Evolutionary conservation across 2,888 invertebrate species (phyloP), one percentile per base, ranked within the genome.

Genomic region (Sabatieria punctata): DNA sequence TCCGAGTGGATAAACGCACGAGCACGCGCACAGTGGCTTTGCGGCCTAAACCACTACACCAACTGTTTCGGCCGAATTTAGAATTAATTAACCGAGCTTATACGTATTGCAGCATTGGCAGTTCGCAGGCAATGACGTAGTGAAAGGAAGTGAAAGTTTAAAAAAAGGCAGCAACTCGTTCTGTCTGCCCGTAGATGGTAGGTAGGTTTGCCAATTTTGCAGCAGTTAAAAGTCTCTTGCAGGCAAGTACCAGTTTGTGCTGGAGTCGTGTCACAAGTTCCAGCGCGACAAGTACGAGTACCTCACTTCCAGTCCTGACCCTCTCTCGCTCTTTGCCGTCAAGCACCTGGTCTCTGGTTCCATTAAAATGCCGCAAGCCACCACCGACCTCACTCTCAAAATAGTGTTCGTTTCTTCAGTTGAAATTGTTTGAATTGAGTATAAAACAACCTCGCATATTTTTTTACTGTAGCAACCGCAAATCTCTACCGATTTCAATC

Each of bases 201-300:
- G n/a, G n/a, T n/a, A n/a, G n/a, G n/a, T n/a, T n/a, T n/a, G n/a
- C n/a, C n/a, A n/a, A n/a, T n/a, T n/a, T n/a, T n/a, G n/a, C n/a
- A 78, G 46, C 27, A 13, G 42, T 45, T 41, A 45, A 44, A 49
- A 30, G 13, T n/a, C 21, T 45, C 4, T 47, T 47, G n/a, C 36
- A 42, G 81, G 78, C 1, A 65, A 65, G 40, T 85, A 84, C 64
- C 70, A 72, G 45, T 77, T 86, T 44, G 72, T 73, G 4, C 77
- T 86, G 3, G 75, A 75, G 52, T 80, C 85, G 41, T 91, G 91
- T 61, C 89, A 89, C 66, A 72, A 75, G 51, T 85, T 83, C 67
- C 71, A 73, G 26, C 69, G 70, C 43, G 59, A 70, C 1, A 58
- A 63, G 2, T 73, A 73, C 54, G 62, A 59, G 11, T 74, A 74